Percentiles rank a stretch among this genome's conserved stretches.
Conservation (phyloP, 53 echinoderm and acorn worm species). For the Holothuria leucospilota region DNA sequence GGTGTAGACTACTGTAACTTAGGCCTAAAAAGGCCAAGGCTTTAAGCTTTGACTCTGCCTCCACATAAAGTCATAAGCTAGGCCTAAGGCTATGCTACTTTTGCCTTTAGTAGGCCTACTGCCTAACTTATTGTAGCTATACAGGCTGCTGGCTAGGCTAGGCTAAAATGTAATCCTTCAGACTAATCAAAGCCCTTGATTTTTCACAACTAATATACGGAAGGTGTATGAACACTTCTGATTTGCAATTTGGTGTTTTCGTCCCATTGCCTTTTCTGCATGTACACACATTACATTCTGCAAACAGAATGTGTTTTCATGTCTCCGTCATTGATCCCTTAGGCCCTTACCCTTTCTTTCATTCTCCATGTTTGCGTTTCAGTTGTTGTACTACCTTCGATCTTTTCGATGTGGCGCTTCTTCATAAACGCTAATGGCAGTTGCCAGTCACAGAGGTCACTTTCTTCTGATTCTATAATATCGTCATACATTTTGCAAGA, state of each 20-base stretch:
- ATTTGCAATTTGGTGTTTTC: background rate
- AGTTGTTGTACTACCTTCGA: slow-evolving; percentile 78
- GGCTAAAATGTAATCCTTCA: too few species aligned
- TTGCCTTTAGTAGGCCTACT: too few species aligned
- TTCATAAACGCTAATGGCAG: slow-evolving; percentile 95
- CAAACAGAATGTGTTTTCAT: background rate
- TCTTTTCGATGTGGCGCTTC: slow-evolving; percentile 87
- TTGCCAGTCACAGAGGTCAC: slow-evolving; percentile 96
- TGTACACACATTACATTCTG: background rate
- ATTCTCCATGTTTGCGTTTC: slow-evolving; percentile 99
- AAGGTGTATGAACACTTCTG: too few species aligned
- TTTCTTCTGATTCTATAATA: slow-evolving; percentile 88
- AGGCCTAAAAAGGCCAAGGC: too few species aligned
- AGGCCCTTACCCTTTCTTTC: slow-evolving; percentile 87
- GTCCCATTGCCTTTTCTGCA: background rate
- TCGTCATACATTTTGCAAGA: slow-evolving; percentile 76
- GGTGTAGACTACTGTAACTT: too few species aligned
- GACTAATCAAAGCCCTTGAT: too few species aligned
- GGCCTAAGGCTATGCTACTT: too few species aligned
- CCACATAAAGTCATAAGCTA: too few species aligned
- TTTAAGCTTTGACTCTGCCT: too few species aligned
- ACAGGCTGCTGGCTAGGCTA: too few species aligned
- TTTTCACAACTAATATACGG: too few species aligned
- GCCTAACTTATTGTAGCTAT: too few species aligned
- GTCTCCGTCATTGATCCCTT: background rate